These are phyloP conservation scores for Micrasema minimum DNA, from an alignment of 1,140 invertebrate species.

Conservation along the genomic window DNA sequence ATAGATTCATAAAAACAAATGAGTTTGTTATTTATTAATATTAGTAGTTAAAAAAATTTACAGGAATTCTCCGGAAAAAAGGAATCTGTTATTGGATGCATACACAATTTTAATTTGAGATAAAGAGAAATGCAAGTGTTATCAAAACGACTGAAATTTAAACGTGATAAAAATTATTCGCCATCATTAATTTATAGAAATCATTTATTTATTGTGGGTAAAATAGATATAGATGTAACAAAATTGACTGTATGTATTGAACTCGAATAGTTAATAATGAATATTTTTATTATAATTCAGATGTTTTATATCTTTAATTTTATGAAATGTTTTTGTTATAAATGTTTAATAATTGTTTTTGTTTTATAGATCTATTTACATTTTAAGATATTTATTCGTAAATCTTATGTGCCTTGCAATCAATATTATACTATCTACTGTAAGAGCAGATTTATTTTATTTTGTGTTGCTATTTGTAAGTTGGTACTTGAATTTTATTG, in stretches of 20 bases:
- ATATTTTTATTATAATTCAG: conserved; percentile 6
- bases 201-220: conserved; percentile 31
- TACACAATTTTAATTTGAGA: conserved; percentile 26
- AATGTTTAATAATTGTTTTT: conserved; percentile 17
- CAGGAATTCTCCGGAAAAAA: no score
- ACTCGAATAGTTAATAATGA: not conserved
- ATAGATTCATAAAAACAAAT: no score
- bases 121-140: conserved; percentile 21
- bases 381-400: conserved; percentile 15
- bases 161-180: conserved; percentile 46
- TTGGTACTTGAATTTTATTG: not conserved
- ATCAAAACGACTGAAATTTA: conserved; percentile 41
- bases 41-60: no score
- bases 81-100: no score
- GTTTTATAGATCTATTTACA: conserved; percentile 21
- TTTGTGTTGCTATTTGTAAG: conserved; percentile 2
- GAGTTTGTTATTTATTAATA: no score
- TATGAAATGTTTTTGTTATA: conserved; percentile 7
- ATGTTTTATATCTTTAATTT: conserved; percentile 9
- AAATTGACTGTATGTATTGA: conserved; percentile 17
- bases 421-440: not conserved
- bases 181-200: conserved; percentile 41
- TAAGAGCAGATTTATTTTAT: conserved; percentile 11
- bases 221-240: conserved; percentile 1
- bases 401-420: conserved; percentile 13